A percentile compares a stretch with the other conserved stretches of the same genome.
These are phyloP conservation scores for Carassius auratus DNA, from an alignment of 2,113 vertebrate genomes.

Conservation along the genomic window DNA sequence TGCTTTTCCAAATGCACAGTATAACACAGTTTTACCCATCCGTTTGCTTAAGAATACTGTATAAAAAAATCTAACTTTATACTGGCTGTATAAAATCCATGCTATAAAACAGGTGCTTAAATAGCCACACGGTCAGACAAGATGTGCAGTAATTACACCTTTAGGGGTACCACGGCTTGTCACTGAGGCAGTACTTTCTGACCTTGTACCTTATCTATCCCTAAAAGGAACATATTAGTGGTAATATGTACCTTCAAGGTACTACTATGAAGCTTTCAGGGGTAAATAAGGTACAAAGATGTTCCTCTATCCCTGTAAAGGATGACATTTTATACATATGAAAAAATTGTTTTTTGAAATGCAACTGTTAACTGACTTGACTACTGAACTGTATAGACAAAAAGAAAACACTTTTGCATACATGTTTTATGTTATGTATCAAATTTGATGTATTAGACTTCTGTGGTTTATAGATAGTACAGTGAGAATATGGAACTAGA, in stretches of 20 bases:
- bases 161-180: background rate
- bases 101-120: background rate
- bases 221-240: background rate
- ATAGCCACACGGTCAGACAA: background rate
- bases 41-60: background rate
- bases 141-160: too few species aligned
- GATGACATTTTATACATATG: background rate
- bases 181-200: background rate
- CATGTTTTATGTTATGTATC: background rate
- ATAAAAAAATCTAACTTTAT: too few species aligned
- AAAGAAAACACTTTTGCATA: background rate
- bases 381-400: too few species aligned
- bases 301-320: background rate
- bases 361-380: background rate
- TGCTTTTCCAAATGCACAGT: background rate
- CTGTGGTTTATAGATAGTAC: background rate
- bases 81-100: too few species aligned
- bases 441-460: background rate
- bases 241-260: too few species aligned
- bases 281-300: background rate
- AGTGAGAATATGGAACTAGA: too few species aligned
- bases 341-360: background rate
- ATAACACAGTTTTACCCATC: background rate
- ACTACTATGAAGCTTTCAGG: too few species aligned
- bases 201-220: background rate